phyloP scores from a whole-genome alignment of 2,113 vertebrate species.

The Pseudonaja textilis region DNA sequence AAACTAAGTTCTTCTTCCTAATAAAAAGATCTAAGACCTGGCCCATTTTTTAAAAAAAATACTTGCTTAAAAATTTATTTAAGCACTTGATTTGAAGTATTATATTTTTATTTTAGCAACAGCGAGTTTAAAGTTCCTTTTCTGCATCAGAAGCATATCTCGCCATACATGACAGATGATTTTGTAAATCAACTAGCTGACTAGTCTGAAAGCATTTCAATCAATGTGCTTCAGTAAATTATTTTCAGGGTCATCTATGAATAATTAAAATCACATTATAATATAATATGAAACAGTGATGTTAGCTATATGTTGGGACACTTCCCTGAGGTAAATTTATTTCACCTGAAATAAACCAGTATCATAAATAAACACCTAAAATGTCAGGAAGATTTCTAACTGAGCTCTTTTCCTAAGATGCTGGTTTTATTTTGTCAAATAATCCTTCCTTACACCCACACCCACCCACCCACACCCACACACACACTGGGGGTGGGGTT shows the following conservation, averaged over 20 bases:
- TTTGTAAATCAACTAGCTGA: not conserved
- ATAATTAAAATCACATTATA: not conserved
- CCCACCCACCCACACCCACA: too few species aligned
- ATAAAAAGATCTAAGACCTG: not conserved
- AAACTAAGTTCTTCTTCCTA: not conserved
- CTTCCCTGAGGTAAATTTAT: not conserved
- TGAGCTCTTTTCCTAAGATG: not conserved
- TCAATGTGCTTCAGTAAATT: not conserved
- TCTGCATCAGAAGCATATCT: not conserved
- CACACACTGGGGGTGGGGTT: rapidly evolving
- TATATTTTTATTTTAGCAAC: not conserved
- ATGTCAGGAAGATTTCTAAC: not conserved
- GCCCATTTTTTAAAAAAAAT: not conserved
- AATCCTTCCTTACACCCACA: too few species aligned
- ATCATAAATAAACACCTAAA: not conserved
- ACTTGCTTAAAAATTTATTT: not conserved
- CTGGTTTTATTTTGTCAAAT: not conserved
- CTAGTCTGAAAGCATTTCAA: not conserved
- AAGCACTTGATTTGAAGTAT: not conserved
- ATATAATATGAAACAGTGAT: not conserved
- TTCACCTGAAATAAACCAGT: not conserved
- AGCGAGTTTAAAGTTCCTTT: not conserved
- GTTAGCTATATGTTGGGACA: not conserved
- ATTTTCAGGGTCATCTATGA: not conserved
- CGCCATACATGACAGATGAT: not conserved